Evolutionary conservation across 2,113 vertebrate genomes (phyloP).

Genomic region (Corynorhinus townsendii): DNA sequence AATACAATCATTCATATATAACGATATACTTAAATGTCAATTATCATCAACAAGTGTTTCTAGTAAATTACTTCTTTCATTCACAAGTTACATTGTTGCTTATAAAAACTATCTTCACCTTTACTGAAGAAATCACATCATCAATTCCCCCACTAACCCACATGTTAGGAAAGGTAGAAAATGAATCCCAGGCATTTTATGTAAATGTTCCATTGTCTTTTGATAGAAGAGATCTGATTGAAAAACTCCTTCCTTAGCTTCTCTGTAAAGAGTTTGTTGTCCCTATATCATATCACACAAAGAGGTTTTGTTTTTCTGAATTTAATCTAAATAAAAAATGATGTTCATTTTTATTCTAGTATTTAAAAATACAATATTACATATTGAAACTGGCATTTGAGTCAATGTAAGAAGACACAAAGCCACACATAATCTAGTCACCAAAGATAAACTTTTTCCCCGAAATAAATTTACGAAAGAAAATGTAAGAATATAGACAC

Average conservation of each 20-base stretch:
- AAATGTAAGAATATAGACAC: conserved; percentile 51
- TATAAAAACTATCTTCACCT: conserved; percentile 67
- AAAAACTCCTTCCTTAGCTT: conserved; percentile 64
- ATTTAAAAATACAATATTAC: conserved; percentile 57
- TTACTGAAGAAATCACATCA: conserved; percentile 73
- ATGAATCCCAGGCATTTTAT: conserved; percentile 66
- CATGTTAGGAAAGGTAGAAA: conserved; percentile 75
- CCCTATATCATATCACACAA: background rate
- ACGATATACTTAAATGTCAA: conserved; percentile 77
- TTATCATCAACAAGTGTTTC: conserved; percentile 79
- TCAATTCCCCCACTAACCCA: conserved; percentile 63
- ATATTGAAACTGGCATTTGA: conserved; percentile 63
- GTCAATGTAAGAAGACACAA: conserved; percentile 65
- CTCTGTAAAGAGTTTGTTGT: conserved; percentile 64
- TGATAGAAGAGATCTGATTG: conserved; percentile 69
- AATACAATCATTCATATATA: conserved; percentile 84
- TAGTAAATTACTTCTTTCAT: conserved; percentile 80
- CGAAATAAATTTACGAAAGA: conserved; percentile 37
- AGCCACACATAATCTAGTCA: conserved; percentile 47
- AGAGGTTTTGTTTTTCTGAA: conserved; percentile 67
- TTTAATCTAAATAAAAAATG: conserved; percentile 68
- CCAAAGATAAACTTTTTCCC: conserved; percentile 36
- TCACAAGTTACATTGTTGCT: conserved; percentile 79
- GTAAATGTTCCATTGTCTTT: conserved; percentile 59
- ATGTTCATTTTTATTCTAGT: conserved; percentile 58